Evolutionary conservation across 1,140 invertebrate species (phyloP).

Genomic region (Mamestra configurata): DNA sequence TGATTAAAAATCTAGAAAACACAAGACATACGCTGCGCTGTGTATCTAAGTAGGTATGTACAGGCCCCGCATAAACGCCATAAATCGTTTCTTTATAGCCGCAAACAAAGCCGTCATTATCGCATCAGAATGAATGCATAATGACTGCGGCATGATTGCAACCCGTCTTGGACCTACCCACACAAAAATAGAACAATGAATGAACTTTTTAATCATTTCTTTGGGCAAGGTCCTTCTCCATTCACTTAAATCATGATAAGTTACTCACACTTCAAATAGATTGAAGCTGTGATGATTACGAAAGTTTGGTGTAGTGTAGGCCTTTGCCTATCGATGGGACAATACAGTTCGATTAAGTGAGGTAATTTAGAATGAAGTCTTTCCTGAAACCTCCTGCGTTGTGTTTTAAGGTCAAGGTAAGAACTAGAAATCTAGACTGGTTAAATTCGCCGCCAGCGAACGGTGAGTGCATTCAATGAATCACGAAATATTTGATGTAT

Average conservation of each 20-base stretch:
- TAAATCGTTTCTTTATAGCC: constrained; percentile 10
- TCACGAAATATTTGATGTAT: neutral
- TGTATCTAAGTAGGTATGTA: neutral
- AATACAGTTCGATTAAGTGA: neutral
- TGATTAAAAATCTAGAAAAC: too few relatives aligned
- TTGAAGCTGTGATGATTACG: constrained; percentile 7
- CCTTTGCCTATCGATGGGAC: neutral
- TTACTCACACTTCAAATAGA: constrained; percentile 4
- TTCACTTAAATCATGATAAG: constrained; percentile 30
- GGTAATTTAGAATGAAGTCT: neutral
- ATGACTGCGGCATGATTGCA: neutral
- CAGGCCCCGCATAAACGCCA: neutral
- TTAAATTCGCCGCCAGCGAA: neutral
- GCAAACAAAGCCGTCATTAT: constrained; percentile 38
- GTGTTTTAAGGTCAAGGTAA: neutral
- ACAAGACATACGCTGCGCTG: too few relatives aligned
- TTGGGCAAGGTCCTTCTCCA: constrained; percentile 36
- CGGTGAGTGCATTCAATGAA: neutral
- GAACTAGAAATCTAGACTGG: constrained; percentile 17
- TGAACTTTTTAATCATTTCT: constrained; percentile 34
- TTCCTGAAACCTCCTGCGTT: neutral
- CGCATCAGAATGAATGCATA: constrained; percentile 40
- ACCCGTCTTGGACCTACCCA: constrained; percentile 22
- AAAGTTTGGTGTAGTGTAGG: neutral
- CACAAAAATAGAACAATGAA: constrained; percentile 39